Percentiles rank a stretch among this genome's conserved stretches.
These are phyloP conservation scores for Zophobas morio DNA, from an alignment of 1,140 invertebrate genomes.

Conservation along the genomic window DNA sequence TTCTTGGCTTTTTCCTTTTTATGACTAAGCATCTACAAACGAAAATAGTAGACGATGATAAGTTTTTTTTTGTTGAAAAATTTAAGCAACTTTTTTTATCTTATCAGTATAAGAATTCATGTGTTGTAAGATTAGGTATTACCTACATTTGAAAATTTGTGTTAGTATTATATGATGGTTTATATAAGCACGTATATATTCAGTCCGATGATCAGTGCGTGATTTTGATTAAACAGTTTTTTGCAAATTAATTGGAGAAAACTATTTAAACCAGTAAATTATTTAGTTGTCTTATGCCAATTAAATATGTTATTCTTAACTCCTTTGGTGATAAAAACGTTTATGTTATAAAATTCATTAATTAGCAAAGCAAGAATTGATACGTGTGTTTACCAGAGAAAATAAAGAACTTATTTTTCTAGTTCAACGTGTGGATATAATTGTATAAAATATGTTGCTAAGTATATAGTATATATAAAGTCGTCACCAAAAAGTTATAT, in stretches of 20 bases:
- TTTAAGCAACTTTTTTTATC: too few species aligned
- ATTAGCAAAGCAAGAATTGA: constrained; percentile 5
- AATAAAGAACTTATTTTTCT: background rate
- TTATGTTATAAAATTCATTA: constrained; percentile 20
- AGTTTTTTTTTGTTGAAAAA: too few species aligned
- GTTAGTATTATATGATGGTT: background rate
- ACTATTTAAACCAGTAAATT: constrained; percentile 3
- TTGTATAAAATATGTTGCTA: too few species aligned
- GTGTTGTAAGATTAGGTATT: too few species aligned
- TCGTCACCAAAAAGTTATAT: too few species aligned
- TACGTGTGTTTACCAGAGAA: constrained; percentile 12
- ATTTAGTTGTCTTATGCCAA: constrained; percentile 23
- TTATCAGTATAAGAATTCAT: too few species aligned
- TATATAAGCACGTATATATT: background rate
- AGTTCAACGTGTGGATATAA: too few species aligned
- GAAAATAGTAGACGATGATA: too few species aligned
- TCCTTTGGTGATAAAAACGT: constrained; percentile 12
- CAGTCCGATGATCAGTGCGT: constrained; percentile 26
- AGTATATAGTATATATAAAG: too few species aligned
- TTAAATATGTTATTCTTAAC: constrained; percentile 31
- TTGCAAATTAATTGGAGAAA: constrained; percentile 19
- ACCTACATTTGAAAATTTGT: background rate
- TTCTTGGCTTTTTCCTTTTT: too few species aligned
- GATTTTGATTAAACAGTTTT: constrained; percentile 40
- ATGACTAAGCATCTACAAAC: too few species aligned